Evolutionary conservation across 2,113 vertebrate species (phyloP).

Genomic region (Pao palembangensis): DNA sequence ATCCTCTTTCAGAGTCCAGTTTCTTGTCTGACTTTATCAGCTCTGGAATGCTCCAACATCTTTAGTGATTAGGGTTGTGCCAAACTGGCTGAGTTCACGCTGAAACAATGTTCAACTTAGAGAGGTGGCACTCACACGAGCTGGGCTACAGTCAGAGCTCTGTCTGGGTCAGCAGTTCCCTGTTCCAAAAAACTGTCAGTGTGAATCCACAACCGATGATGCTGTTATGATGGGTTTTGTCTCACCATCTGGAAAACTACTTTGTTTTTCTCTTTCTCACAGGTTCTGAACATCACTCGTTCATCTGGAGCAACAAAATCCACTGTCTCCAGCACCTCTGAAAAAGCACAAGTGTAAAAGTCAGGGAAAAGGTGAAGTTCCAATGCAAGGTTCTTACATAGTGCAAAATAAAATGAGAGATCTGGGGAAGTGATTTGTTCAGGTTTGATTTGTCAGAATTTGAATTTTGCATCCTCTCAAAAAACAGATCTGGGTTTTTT

Average conservation of each 20-base stretch:
- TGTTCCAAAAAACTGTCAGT: conserved; percentile 38
- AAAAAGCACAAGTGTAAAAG: not conserved
- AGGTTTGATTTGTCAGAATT: too few relatives aligned
- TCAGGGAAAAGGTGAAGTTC: not conserved
- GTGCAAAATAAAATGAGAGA: too few relatives aligned
- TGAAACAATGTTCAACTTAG: not conserved
- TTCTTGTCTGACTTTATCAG: too few relatives aligned
- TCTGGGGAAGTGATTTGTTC: too few relatives aligned
- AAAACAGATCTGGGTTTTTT: too few relatives aligned
- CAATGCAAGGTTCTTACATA: too few relatives aligned
- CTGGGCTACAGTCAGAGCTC: conserved; percentile 87
- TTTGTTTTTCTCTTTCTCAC: conserved; percentile 78
- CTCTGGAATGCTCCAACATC: too few relatives aligned
- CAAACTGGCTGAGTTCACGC: too few relatives aligned
- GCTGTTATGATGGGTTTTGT: not conserved
- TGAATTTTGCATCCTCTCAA: too few relatives aligned
- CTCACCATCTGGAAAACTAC: conserved; percentile 97
- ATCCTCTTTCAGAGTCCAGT: too few relatives aligned
- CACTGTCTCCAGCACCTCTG: conserved; percentile 87
- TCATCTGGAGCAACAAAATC: conserved; percentile 93
- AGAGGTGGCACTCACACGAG: conserved; percentile 84
- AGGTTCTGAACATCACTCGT: conserved; percentile 92
- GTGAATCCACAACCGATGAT: not conserved
- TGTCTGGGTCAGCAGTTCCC: conserved; percentile 90
- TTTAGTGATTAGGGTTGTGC: too few relatives aligned